Evolutionary conservation across 2,113 vertebrate species (phyloP).

Genomic region (Pluvianellus socialis): DNA sequence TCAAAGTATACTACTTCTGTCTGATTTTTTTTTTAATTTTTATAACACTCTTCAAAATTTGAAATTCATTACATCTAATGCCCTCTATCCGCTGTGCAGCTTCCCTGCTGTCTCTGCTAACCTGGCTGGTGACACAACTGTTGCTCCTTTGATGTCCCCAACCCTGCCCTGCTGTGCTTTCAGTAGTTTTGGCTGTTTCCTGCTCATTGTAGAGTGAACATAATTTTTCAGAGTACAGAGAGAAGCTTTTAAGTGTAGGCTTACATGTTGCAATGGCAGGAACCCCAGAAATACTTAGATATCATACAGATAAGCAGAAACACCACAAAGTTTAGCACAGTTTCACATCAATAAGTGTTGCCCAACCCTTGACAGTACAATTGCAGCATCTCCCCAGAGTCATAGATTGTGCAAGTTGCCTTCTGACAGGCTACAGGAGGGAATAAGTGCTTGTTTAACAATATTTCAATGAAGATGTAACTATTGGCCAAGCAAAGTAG

Average conservation of each 20-base stretch:
- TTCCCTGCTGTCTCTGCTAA: conserved; percentile 1
- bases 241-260: background rate
- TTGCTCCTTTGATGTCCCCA: background rate
- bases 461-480: background rate
- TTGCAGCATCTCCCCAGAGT: background rate
- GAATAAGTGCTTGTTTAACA: background rate
- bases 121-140: background rate
- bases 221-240: background rate
- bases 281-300: background rate
- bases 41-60: background rate
- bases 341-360: background rate
- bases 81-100: background rate
- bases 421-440: background rate
- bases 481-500: background rate
- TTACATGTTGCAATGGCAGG: background rate
- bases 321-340: background rate
- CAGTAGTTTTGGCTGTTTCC: background rate
- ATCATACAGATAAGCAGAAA: background rate
- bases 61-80: background rate
- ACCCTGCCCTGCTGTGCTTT: background rate
- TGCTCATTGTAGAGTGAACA: background rate
- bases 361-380: background rate
- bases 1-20: background rate
- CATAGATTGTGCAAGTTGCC: background rate
- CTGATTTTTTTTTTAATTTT: background rate